Evolutionary conservation across 37 sponge, comb jelly and placozoan species (phyloP).

Genomic region (Geodia barretti): DNA sequence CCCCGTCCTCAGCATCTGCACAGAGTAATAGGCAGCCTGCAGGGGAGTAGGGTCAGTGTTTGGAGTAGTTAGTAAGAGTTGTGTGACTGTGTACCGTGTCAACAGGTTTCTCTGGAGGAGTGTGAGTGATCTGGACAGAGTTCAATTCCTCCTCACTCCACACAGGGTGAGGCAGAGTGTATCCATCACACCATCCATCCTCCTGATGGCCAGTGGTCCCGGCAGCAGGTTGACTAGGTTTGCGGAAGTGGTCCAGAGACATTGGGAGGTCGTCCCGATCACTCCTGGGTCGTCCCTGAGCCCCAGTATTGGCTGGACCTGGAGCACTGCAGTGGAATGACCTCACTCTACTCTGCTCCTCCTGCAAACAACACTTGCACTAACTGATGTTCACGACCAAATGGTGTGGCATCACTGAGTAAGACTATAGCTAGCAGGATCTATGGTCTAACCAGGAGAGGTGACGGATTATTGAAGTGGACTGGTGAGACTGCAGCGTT

Average conservation of each 20-base stretch:
- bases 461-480: too few relatives aligned
- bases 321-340: not conserved
- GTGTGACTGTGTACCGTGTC: constrained; percentile 56
- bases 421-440: too few relatives aligned
- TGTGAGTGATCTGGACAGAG: constrained; percentile 65
- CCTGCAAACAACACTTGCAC: too few relatives aligned
- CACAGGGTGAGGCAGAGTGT: constrained; percentile 83
- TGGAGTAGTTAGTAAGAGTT: not conserved
- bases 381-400: too few relatives aligned
- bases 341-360: too few relatives aligned
- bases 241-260: not conserved
- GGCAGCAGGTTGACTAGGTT: not conserved
- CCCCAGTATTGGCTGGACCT: not conserved
- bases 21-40: constrained; percentile 72
- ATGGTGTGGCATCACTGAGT: not conserved
- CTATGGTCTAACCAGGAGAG: too few relatives aligned
- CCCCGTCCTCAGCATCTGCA: constrained; percentile 44
- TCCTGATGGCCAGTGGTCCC: not conserved
- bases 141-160: constrained; percentile 75
- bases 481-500: too few relatives aligned
- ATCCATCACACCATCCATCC: not conserved
- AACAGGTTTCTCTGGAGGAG: constrained; percentile 33
- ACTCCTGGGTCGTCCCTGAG: not conserved
- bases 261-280: not conserved
- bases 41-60: too few relatives aligned